Evolutionary conservation across 2,797 vertebrate species (phyloP).

Genomic region (Pseudochirops cupreus): DNA sequence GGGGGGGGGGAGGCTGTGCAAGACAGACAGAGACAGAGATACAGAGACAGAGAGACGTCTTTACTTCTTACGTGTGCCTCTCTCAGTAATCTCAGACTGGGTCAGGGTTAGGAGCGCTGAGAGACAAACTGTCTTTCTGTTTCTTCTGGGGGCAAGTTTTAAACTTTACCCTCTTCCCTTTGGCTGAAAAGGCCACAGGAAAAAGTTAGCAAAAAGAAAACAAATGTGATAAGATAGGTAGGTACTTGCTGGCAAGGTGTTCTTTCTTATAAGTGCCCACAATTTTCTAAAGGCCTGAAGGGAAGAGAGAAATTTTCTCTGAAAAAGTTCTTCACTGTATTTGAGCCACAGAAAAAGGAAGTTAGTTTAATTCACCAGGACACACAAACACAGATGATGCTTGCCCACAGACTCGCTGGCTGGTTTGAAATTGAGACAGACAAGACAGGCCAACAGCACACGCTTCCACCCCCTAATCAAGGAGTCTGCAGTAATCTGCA

Average conservation of each 20-base stretch:
- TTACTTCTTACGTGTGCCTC: not conserved
- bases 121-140: not conserved
- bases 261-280: not conserved
- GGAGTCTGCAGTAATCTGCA: not conserved
- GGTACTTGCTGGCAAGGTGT: not conserved
- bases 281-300: not conserved
- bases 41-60: not conserved
- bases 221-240: not conserved
- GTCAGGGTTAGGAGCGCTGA: not conserved
- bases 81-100: not conserved
- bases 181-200: not conserved
- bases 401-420: not conserved
- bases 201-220: not conserved
- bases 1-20: accelerated
- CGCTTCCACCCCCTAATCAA: not conserved
- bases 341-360: not conserved
- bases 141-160: not conserved
- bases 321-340: not conserved
- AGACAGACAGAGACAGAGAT: no score
- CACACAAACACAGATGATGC: not conserved
- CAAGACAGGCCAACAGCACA: not conserved
- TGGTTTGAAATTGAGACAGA: not conserved
- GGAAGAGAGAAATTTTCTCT: not conserved
- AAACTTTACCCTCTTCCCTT: not conserved
- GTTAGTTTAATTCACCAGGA: not conserved